Percentiles rank a stretch among this genome's conserved stretches.
phyloP scores from a whole-genome alignment of 2,113 vertebrate species.

The Microcebus griseorufus region DNA sequence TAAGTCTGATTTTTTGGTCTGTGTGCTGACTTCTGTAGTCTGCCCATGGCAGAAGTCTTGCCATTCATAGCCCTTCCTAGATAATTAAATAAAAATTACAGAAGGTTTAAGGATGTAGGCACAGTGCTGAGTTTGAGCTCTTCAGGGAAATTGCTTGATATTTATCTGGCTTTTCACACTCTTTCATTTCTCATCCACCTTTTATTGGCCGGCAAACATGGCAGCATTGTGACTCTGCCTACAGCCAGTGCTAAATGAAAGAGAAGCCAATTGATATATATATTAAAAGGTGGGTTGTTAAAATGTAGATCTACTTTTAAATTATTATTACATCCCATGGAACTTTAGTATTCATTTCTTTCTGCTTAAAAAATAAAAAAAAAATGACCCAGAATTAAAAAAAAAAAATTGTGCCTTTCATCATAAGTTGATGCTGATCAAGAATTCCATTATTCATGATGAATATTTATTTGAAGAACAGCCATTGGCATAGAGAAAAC shows the following conservation, averaged over 20 bases:
- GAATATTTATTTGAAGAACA: background rate
- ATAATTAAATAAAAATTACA: slow-evolving; percentile 2
- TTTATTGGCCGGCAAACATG: background rate
- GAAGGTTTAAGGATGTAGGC: background rate
- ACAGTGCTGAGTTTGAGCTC: background rate
- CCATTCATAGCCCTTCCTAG: background rate
- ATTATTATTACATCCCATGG: background rate
- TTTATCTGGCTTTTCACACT: background rate
- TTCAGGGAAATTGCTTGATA: background rate
- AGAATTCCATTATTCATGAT: background rate
- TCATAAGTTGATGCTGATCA: background rate
- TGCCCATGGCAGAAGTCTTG: background rate
- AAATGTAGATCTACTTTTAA: background rate
- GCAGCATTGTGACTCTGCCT: background rate
- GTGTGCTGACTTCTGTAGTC: background rate
- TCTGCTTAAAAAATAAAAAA: background rate
- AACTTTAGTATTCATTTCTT: background rate
- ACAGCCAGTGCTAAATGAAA: background rate
- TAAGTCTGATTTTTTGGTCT: background rate
- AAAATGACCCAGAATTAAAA: background rate
- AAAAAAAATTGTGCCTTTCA: background rate
- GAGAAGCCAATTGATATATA: background rate
- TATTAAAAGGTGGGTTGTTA: background rate
- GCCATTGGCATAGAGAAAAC: background rate
- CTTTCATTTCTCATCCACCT: background rate